Percentiles rank a stretch among this genome's conserved stretches.
Conservation (phyloP, 2,113 vertebrate genomes). For the Sinocyclocheilus anophthalmus region DNA sequence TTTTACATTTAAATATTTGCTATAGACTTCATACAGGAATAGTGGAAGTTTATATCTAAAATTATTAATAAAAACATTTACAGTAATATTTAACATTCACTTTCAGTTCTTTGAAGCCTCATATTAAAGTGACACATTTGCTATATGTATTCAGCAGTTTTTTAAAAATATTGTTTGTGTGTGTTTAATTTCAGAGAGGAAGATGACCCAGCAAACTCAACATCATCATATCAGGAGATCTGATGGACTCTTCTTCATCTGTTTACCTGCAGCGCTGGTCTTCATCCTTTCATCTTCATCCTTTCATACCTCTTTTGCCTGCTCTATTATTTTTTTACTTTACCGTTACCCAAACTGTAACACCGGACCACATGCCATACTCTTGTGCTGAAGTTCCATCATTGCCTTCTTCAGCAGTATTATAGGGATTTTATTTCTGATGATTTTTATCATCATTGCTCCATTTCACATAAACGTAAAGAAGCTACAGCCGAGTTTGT, state of each 20-base stretch:
- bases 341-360: neutral
- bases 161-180: neutral
- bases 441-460: neutral
- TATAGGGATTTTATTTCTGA: neutral
- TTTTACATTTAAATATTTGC: too few relatives aligned
- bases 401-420: conserved; percentile 36
- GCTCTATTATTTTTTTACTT: neutral
- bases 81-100: too few relatives aligned
- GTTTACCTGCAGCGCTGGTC: conserved; percentile 1
- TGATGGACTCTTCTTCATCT: conserved; percentile 49
- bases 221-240: conserved; percentile 85
- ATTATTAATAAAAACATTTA: too few relatives aligned
- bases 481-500: neutral
- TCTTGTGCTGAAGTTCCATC: neutral
- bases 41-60: too few relatives aligned
- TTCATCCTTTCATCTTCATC: neutral
- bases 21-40: too few relatives aligned
- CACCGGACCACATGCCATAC: neutral
- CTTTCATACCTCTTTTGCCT: neutral
- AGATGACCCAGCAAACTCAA: conserved; percentile 75
- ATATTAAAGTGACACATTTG: too few relatives aligned
- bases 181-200: conserved; percentile 78
- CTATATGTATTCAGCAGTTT: neutral
- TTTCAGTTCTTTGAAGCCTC: too few relatives aligned
- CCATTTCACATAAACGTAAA: neutral